Evolutionary conservation across 2,797 vertebrate genomes (phyloP).

Genomic region (Notamacropus eugenii): DNA sequence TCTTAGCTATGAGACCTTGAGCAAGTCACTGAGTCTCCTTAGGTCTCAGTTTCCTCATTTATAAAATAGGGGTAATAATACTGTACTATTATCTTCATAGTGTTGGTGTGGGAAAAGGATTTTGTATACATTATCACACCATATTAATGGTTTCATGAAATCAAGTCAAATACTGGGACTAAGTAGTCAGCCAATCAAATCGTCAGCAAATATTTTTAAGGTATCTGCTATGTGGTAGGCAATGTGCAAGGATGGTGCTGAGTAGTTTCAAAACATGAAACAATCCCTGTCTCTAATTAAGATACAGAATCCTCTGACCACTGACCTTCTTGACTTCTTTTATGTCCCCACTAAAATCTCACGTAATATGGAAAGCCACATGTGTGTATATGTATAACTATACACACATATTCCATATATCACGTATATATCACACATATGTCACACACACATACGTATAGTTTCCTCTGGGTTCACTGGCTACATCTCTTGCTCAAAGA

Average conservation of each 20-base stretch:
- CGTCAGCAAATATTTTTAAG: not conserved
- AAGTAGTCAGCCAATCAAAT: not conserved
- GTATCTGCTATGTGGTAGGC: not conserved
- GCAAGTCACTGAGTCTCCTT: not conserved
- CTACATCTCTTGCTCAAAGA: too few species aligned
- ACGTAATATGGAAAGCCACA: not conserved
- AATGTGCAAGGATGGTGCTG: not conserved
- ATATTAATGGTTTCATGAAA: not conserved
- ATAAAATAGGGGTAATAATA: not conserved
- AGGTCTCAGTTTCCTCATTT: not conserved
- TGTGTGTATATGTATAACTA: not conserved
- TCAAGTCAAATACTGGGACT: not conserved
- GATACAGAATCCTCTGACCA: not conserved
- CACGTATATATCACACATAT: too few species aligned
- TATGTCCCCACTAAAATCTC: not conserved
- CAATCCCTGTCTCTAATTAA: not conserved
- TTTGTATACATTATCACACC: not conserved
- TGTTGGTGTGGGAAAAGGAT: not conserved
- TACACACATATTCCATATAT: not conserved
- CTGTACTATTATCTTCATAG: not conserved
- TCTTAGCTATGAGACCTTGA: not conserved
- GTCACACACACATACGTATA: too few species aligned
- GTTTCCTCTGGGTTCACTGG: too few species aligned
- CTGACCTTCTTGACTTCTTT: not conserved
- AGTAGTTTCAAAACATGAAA: not conserved